phyloP scores from a whole-genome alignment of 2,113 vertebrate species.

The Clarias batrachus region DNA sequence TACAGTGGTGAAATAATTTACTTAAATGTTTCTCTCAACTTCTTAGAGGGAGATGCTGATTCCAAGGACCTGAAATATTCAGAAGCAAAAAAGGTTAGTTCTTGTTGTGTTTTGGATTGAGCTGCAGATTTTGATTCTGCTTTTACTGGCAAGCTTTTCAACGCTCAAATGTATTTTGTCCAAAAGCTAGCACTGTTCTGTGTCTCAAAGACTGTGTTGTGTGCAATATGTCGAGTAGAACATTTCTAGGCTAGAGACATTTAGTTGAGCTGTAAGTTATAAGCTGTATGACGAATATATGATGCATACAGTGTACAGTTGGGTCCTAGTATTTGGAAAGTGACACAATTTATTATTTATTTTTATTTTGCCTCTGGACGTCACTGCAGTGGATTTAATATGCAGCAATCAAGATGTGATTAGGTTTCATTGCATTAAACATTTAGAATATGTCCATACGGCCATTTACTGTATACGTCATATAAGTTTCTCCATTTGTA shows the following conservation, averaged over 20 bases:
- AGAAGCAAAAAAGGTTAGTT: constrained; percentile 65
- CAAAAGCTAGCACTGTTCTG: not conserved
- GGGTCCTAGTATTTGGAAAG: no score
- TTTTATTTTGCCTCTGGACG: no score
- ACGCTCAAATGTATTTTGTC: not conserved
- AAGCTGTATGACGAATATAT: no score
- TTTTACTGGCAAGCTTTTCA: not conserved
- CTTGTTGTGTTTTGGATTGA: not conserved
- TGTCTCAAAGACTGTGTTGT: not conserved
- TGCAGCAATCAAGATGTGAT: no score
- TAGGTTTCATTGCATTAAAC: no score
- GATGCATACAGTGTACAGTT: no score
- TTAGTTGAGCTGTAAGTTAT: not conserved
- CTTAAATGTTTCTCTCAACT: not conserved
- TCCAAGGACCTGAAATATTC: constrained; percentile 59
- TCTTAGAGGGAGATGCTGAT: constrained; percentile 63
- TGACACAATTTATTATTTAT: no score
- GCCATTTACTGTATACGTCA: no score
- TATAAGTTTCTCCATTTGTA: no score
- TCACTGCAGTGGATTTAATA: no score
- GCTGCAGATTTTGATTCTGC: not conserved
- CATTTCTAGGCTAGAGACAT: not conserved
- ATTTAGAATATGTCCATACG: no score
- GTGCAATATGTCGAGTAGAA: not conserved
- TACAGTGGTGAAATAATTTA: not conserved